Conservation (phyloP, 30 jellyfish, hydroid and myxozoan genomes). For the Chrysaora quinquecirrha region DNA sequence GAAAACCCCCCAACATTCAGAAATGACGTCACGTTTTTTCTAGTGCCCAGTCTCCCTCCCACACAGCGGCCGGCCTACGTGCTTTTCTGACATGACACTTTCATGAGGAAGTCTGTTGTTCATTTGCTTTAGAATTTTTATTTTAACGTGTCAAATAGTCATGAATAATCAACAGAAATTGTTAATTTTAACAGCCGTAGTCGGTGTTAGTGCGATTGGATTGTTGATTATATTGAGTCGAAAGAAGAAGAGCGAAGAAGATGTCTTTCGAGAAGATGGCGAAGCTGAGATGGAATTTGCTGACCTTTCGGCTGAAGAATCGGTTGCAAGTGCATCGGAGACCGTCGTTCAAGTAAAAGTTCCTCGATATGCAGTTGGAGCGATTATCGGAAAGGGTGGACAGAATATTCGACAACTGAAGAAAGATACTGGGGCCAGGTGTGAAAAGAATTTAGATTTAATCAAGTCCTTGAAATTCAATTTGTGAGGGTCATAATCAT, state of each 20-base stretch:
- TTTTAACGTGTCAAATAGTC: too few relatives aligned
- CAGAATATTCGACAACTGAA: conserved; percentile 66
- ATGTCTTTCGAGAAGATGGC: conserved; percentile 23
- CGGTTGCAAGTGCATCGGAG: conserved; percentile 71
- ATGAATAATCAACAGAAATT: conserved; percentile 73
- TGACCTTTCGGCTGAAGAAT: conserved; percentile 64
- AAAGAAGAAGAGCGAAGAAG: conserved; percentile 29
- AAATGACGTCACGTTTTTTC: too few relatives aligned
- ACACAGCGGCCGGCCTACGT: too few relatives aligned
- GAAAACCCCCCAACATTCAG: too few relatives aligned
- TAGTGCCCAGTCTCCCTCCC: too few relatives aligned
- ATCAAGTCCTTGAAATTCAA: too few relatives aligned
- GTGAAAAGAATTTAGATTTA: too few relatives aligned
- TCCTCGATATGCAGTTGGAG: conserved; percentile 81
- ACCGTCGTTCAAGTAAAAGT: conserved; percentile 55
- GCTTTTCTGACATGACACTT: too few relatives aligned
- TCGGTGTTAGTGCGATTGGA: conserved; percentile 75
- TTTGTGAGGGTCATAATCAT: too few relatives aligned
- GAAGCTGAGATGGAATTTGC: conserved; percentile 47
- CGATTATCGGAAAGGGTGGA: conserved; percentile 89
- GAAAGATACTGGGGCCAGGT: conserved; percentile 88
- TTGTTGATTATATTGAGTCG: conserved; percentile 48
- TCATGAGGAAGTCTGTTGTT: too few relatives aligned
- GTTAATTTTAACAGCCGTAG: conserved; percentile 66
- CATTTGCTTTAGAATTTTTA: too few relatives aligned